Evolutionary conservation across 2,113 vertebrate genomes (phyloP), one percentile per base, ranked within the genome.

Genomic region (Limanda limanda): DNA sequence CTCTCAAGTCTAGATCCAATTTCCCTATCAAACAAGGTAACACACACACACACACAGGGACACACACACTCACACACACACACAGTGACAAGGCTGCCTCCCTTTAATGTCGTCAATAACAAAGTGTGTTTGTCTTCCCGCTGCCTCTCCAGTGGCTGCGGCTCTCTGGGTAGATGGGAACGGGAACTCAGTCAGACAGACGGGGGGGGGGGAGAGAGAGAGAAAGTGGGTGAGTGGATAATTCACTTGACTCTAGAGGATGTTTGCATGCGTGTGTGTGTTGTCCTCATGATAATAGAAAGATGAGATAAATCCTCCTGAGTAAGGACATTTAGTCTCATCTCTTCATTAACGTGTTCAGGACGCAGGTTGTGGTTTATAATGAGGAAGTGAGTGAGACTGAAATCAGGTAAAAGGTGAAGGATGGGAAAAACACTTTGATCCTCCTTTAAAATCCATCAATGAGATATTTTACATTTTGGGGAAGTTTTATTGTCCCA

Each of bases 1-100:
- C 88, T 85, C 87, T 83, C 79, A 90, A 86, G 86, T 91, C 84
- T 14, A 89, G 84, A 92, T 92, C 88, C 87, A 83, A 90, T 93
- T 93, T 90, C 86, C 78, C 84, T 82, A 89, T 92, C 89, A 88
- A 89, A 83, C 78, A 74, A 86, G 61, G 73, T 69, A 59, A 79
- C 52, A 71, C 75, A 79, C 79, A 77, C 12, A 78, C 80, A 73
- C 76, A 59, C 54, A 31, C 31, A 27, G 1, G 4, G 2, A 79
- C 52, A 71, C 73, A 79, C 79, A 77, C 12, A 78, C 80, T 71
- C 76, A 59, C 51, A 23, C 60, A 35, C 25, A 35, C 27, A 70
- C 67, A 77, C 75, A 75, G 72, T 51, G 56, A 88, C 76, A 57
- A 35, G 65, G 61, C 40, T 35, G 85, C 9, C 70, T 81, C 64